Base-by-base conservation (phyloP, 2,113 vertebrate genomes). In the Chrysochloris asiatica region DNA sequence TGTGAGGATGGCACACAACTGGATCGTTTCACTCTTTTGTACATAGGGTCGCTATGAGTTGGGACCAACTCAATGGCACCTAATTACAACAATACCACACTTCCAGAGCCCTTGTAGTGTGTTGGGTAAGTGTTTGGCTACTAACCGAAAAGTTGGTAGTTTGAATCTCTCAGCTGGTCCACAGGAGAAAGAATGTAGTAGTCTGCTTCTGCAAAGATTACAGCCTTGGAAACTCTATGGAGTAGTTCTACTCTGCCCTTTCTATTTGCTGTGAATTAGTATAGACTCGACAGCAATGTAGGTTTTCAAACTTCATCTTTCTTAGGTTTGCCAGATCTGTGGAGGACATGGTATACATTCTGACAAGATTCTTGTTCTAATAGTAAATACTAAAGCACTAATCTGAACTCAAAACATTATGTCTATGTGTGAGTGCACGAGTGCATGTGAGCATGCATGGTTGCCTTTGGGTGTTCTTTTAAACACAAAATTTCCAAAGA, bases 401-500 rank as follows among this genome's bases (percentile, higher is more conserved):
- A 81, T 45, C 83, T 92, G 69, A 77, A 77, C 24, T 63, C 65
- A 81, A 43, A 26, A 88, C 26, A 65, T 3, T 45, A 24, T 19
- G 4, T 72, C 30, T 73, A 13, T 41, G 47, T 77, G 28, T 50
- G 61, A 33, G 8, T 48, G 10, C 36, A 30, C 43, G 50, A 1
- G 0, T 4, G 10, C 24, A 59, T 1, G 21, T 26, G 11, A 24
- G 56, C 56, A 24, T 59, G 56, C 2, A 8, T 59, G 56, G 19
- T 21, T 22, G 56, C 21, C 2, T 38, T n/a, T 38, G 28, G 48
- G 33, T 41, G 19, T 38, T 84, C 48, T 82, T 93, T 88, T 54
- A 83, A 92, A 87, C 83, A 61, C 65, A 93, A 36, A 90, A 90
- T 88, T 82, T 50, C 71, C 38, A 59, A 67, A 86, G 76, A 89